These are phyloP conservation scores for Nanger granti DNA, from an alignment of 2,113 vertebrate genomes.

Conservation along the genomic window DNA sequence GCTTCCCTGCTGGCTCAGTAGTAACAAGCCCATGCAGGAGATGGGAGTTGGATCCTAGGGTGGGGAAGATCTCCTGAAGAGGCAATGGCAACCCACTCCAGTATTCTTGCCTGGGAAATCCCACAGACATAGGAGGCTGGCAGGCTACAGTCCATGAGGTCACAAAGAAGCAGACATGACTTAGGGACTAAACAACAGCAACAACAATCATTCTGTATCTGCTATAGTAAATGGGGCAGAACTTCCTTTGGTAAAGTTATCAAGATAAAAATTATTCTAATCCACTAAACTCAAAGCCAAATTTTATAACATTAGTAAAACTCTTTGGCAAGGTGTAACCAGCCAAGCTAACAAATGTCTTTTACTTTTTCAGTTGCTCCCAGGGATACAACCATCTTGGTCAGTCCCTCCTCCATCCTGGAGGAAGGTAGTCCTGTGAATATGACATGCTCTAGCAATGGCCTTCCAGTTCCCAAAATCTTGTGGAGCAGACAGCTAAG, in stretches of 20 bases:
- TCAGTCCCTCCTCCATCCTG: constrained; percentile 64
- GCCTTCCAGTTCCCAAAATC: constrained; percentile 71
- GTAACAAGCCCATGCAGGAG: neutral
- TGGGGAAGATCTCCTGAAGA: neutral
- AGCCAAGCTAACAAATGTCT: constrained; percentile 31
- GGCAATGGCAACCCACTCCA: neutral
- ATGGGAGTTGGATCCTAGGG: neutral
- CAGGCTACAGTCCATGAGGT: neutral
- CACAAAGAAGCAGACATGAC: neutral
- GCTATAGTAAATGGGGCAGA: neutral
- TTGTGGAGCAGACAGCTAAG: constrained; percentile 66
- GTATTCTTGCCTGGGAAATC: neutral
- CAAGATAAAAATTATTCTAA: neutral
- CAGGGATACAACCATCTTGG: constrained; percentile 58
- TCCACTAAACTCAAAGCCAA: neutral
- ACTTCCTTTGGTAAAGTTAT: neutral
- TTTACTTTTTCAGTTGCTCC: constrained; percentile 74
- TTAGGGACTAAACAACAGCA: neutral
- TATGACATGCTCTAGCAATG: constrained; percentile 73
- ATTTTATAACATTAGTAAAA: neutral
- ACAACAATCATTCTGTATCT: neutral
- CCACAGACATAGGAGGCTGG: neutral
- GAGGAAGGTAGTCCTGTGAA: constrained; percentile 76
- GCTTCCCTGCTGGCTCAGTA: neutral
- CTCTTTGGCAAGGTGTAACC: neutral